phyloP scores from a whole-genome alignment of 1,140 invertebrate species.

The Scaptomyza montana region DNA sequence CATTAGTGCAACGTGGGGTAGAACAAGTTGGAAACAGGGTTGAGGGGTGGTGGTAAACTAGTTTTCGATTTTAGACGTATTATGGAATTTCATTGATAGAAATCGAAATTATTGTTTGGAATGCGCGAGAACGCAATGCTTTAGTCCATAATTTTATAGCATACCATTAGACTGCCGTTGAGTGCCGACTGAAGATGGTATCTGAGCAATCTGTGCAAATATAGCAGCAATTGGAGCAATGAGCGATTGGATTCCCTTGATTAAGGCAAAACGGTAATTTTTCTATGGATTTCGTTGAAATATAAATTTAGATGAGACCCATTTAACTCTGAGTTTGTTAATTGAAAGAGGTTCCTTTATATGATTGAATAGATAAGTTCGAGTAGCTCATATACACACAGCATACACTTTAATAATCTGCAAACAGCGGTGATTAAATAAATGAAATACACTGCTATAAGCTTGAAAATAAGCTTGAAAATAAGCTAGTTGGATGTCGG shows the following conservation, averaged over 20 bases:
- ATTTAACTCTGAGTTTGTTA: no score
- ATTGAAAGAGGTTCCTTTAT: no score
- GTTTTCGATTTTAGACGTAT: slow-evolving; percentile 41
- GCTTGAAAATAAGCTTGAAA: no score
- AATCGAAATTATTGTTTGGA: slow-evolving; percentile 62
- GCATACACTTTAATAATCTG: no score
- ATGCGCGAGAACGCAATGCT: slow-evolving; percentile 12
- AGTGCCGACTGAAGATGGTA: slow-evolving; percentile 2
- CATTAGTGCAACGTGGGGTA: slow-evolving; percentile 46
- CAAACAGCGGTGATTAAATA: no score
- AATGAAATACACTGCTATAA: no score
- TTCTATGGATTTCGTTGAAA: background rate
- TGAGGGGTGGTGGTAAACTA: background rate
- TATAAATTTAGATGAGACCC: background rate
- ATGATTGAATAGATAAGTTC: no score
- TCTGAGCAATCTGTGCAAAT: slow-evolving; percentile 3
- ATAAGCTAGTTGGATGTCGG: no score
- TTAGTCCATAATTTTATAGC: slow-evolving; percentile 38
- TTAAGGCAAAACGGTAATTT: background rate
- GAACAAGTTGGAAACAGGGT: background rate
- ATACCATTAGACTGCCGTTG: slow-evolving; percentile 8
- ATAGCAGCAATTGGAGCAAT: background rate
- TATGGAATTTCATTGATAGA: slow-evolving; percentile 62
- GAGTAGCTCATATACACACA: no score
- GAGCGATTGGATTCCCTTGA: background rate